A percentile compares a stretch with the other conserved stretches of the same genome.
Evolutionary conservation across 2,888 invertebrate genomes (phyloP).

Genomic region (Nomada ferruginata): DNA sequence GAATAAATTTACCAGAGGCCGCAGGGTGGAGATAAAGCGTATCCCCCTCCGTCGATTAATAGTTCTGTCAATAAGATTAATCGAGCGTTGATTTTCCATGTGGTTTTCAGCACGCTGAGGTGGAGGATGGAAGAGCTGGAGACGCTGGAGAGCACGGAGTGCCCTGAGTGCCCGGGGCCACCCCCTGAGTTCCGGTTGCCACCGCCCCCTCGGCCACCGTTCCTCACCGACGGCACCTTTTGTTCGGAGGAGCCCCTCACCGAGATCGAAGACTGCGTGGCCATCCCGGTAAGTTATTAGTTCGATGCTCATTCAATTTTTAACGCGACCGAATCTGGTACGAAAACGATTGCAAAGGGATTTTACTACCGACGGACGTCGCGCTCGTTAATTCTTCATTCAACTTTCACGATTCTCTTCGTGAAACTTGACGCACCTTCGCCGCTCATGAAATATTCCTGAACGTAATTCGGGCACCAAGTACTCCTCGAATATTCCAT

Average conservation of each 20-base stretch:
- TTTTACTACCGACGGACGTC: slow-evolving; percentile 8
- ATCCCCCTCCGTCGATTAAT: slow-evolving; percentile 84
- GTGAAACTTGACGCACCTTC: slow-evolving; percentile 7
- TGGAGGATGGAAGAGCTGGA: slow-evolving; percentile 90
- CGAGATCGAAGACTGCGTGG: slow-evolving; percentile 90
- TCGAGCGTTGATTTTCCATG: slow-evolving; percentile 84
- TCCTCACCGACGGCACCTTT: slow-evolving; percentile 88
- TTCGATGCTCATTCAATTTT: neutral
- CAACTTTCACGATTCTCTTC: slow-evolving; percentile 47
- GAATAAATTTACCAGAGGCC: slow-evolving; percentile 48
- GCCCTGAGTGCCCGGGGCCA: slow-evolving; percentile 90
- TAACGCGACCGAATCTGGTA: neutral
- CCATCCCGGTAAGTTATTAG: slow-evolving; percentile 88
- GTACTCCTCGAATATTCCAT: slow-evolving; percentile 16
- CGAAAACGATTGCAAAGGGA: slow-evolving; percentile 17
- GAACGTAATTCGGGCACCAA: neutral
- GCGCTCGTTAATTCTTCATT: slow-evolving; percentile 61
- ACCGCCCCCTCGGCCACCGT: slow-evolving; percentile 90
- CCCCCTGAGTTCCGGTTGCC: slow-evolving; percentile 91
- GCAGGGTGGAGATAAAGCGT: slow-evolving; percentile 43
- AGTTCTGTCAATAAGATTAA: slow-evolving; percentile 78
- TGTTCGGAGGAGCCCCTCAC: slow-evolving; percentile 90
- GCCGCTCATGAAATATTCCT: slow-evolving; percentile 18
- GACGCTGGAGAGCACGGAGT: slow-evolving; percentile 89
- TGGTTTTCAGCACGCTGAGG: slow-evolving; percentile 84